phyloP scores from a whole-genome alignment of 2,888 invertebrate genomes.

The Phytoseiulus persimilis region DNA sequence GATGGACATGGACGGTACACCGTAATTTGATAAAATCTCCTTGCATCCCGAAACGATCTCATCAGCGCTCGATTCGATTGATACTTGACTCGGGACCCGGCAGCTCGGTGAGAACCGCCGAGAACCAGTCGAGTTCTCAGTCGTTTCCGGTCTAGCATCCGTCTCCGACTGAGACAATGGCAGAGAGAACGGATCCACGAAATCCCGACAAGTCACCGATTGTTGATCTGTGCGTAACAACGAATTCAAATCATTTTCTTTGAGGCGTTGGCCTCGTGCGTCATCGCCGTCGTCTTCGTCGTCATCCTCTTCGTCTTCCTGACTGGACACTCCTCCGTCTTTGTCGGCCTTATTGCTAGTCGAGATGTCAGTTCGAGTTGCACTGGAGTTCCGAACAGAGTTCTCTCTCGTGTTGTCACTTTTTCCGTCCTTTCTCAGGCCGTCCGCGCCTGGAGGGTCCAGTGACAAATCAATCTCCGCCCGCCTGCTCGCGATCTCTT shows the following conservation, averaged over 20 bases:
- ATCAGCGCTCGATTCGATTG: constrained; percentile 6
- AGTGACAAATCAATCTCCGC: not conserved
- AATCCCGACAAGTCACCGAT: not conserved
- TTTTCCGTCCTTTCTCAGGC: not conserved
- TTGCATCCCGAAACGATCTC: constrained; percentile 13
- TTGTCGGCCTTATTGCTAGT: not conserved
- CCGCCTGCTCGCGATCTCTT: not conserved
- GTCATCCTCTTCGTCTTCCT: not conserved
- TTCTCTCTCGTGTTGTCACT: not conserved
- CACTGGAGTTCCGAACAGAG: not conserved
- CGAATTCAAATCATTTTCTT: not conserved
- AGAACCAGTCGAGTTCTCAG: not conserved
- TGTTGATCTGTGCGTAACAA: constrained; percentile 14
- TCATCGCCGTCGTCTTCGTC: not conserved
- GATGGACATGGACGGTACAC: constrained; percentile 24
- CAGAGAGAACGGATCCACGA: constrained; percentile 15
- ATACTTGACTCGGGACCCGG: not conserved
- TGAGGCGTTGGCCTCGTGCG: constrained; percentile 10
- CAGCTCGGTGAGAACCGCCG: constrained; percentile 8
- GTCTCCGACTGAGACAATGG: not conserved
- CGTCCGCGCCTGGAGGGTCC: not conserved
- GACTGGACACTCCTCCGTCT: not conserved
- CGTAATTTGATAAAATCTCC: constrained; percentile 19
- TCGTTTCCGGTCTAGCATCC: not conserved
- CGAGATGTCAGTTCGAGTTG: not conserved